Evolutionary conservation across 2,113 vertebrate species (phyloP), one percentile per base, ranked within the genome.

Genomic region (Brachionichthys hirsutus): DNA sequence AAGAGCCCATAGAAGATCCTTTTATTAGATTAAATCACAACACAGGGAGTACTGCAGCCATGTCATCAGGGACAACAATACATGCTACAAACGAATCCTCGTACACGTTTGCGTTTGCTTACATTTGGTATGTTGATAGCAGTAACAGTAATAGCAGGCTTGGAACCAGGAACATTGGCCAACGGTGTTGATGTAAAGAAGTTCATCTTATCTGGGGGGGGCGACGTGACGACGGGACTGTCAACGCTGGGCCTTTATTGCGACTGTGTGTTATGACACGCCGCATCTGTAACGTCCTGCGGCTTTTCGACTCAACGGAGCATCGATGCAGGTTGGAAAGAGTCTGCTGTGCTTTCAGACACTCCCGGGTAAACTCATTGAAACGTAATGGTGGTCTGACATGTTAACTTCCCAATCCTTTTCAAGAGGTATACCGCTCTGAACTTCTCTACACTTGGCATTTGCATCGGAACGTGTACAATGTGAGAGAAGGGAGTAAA

Each of bases 11-110:
- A 80, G 78, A n/a, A 91, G 75, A 86, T 81, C 86, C 80, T 91
- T 91, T 92, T 92, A 92, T 92, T 92, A 86, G 83, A 89, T 86
- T 90, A 90, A 90, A 90, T 81, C 90, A 92, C 91, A 92, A 91
- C 86, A 92, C 91, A 92, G 86, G 87, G 83, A 87, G 74, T 83
- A 92, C 88, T 91, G 89, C 91, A 92, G 90, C 89, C 89, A 90
- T 90, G 88, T 89, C 59, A 76, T 90, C 73, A 78, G 85, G 88
- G 88, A 88, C 82, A n/a, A 92, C 88, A 90, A 90, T 86, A 90
- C 91, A 92, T 92, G 91, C 90, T 91, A 91, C 88, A 92, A 92
- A 92, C 90, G 76, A 89, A 89, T 87, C 64, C 78, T 86, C 57
- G 77, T 81, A 87, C 85, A 90, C 67, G 52, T 70, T 90, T 81